Conservation (phyloP, 2,797 vertebrate genomes). For the Lates japonicus region DNA sequence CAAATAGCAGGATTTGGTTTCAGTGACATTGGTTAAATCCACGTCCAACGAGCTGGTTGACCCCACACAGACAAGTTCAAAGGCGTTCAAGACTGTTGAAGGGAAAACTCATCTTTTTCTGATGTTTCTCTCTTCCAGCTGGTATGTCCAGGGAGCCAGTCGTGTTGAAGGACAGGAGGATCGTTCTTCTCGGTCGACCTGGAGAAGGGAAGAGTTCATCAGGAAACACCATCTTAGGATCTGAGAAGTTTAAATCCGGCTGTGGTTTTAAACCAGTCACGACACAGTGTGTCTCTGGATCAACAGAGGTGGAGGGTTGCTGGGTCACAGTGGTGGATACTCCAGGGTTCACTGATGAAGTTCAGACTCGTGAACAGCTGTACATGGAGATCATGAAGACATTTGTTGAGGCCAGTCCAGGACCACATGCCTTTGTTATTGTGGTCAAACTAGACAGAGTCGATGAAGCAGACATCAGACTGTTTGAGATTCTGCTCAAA, state of each 20-base stretch:
- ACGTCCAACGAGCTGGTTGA: no score
- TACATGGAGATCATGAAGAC: not conserved
- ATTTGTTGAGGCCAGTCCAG: not conserved
- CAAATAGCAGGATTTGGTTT: no score
- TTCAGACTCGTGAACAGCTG: not conserved
- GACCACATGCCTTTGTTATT: constrained; percentile 19
- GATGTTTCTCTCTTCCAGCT: no score
- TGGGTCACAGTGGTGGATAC: constrained; percentile 23
- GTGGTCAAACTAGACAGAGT: constrained; percentile 2
- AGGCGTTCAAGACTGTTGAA: no score
- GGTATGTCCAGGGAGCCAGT: not conserved
- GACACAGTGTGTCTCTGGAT: not conserved
- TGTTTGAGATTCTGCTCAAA: not conserved
- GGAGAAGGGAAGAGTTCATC: constrained; percentile 24
- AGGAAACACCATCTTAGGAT: not conserved
- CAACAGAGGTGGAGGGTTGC: not conserved
- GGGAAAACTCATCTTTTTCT: no score
- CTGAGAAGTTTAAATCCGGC: accelerated
- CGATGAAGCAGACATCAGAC: not conserved
- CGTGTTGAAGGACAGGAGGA: not conserved
- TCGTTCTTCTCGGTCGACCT: constrained; percentile 19
- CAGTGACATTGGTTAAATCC: no score
- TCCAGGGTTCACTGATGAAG: constrained; percentile 17
- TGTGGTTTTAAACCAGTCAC: not conserved
- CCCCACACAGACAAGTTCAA: no score